These are phyloP conservation scores for Delichon dasypus DNA, from an alignment of 2,797 vertebrate species.

Conservation along the genomic window DNA sequence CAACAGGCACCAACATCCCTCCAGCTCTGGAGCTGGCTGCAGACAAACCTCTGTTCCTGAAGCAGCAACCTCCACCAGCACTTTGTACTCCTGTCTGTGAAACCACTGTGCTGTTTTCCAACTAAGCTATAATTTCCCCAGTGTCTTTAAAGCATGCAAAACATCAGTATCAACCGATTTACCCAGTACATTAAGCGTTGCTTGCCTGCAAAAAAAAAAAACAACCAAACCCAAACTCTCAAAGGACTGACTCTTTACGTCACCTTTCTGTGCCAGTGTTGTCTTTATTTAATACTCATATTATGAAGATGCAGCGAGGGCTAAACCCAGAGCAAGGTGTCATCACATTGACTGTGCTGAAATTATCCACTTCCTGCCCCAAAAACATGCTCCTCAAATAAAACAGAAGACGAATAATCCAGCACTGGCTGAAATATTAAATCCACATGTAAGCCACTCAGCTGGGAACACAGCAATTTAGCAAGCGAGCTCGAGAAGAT, in stretches of 20 bases:
- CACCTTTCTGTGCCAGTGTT: not conserved
- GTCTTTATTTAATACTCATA: slow-evolving; percentile 7
- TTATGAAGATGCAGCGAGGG: not conserved
- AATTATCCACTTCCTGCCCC: not conserved
- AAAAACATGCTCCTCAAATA: not conserved
- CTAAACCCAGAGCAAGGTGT: not conserved
- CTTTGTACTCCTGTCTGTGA: not conserved
- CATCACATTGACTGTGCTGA: not conserved
- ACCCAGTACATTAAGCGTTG: slow-evolving; percentile 2
- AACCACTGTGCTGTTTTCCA: slow-evolving; percentile 26
- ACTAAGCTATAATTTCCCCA: slow-evolving; percentile 24
- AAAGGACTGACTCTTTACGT: not conserved
- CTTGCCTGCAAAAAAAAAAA: not conserved
- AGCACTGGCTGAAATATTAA: slow-evolving; percentile 7
- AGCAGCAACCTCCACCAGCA: not conserved
- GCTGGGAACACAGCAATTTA: not conserved
- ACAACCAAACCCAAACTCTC: not conserved
- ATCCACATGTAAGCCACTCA: not conserved
- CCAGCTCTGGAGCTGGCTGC: not conserved
- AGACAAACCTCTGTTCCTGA: not conserved
- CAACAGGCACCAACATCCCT: not conserved
- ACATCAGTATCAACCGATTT: slow-evolving; percentile 44
- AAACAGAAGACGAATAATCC: slow-evolving; percentile 3
- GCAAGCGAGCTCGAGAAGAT: not conserved
- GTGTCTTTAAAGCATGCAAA: slow-evolving; percentile 39